Base-by-base conservation (phyloP, 2,797 vertebrate species). In the Sus cebifrons region DNA sequence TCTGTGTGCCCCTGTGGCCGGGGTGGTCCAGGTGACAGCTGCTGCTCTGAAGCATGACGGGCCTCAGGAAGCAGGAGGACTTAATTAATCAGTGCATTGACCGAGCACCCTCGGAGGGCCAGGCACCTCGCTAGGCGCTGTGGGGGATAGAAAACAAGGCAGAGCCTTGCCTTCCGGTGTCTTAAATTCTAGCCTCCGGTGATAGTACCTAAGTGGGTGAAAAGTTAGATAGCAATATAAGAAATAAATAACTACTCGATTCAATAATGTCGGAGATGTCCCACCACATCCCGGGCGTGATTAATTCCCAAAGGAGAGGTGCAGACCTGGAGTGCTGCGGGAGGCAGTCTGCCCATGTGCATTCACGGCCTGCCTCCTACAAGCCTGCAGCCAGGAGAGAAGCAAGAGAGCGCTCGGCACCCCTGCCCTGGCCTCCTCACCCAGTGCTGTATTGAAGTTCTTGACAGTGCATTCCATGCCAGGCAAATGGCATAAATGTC, bases 1-100 rank as follows among this genome's bases (percentile, higher is more conserved):
- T 95, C 86, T 96, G 81, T 16, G 4, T 68, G 60, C 44, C 71
- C 73, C 60, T 25, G 74, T 90, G 77, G 71, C 73, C 49, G 49
- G 68, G 91, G 78, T 85, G 81, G 93, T 79, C 88, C 62, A 70
- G 56, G 84, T 89, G 97, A 93, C 81, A 92, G 86, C 93, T 90
- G 86, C 68, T 86, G 40, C 56, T 93, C 82, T 79, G 81, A 78
- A 93, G 36, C 64, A 73, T 23, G 56, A 73, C 16, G 32, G 89
- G 71, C 85, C 79, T 44, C 25, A 40, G 78, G 85, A 67, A 83
- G 77, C 83, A 82, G 84, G 44, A 93, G 49, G 49, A 90, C 58
- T 91, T 95, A 68, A 91, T 96, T 79, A 64, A 94, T 96, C 91
- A 29, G 18, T 65, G 52, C 20, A 56, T 79, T 86, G 93, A 90